These are phyloP conservation scores for Hipposideros armiger DNA, from an alignment of 2,113 vertebrate genomes.

Conservation along the genomic window DNA sequence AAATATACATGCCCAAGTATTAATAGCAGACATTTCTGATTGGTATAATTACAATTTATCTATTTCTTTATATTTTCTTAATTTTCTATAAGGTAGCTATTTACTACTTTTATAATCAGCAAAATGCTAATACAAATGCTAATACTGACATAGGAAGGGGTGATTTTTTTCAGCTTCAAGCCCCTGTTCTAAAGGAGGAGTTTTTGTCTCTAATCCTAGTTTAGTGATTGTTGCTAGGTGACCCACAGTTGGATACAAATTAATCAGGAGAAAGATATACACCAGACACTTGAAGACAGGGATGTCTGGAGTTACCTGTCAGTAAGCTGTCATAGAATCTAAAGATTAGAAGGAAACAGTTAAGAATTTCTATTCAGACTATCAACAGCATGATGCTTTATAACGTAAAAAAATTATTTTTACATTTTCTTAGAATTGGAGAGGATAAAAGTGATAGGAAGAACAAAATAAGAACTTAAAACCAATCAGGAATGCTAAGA, in stretches of 20 bases:
- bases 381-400: not conserved
- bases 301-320: constrained; percentile 13
- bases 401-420: constrained; percentile 3
- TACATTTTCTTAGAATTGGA: not conserved
- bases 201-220: not conserved
- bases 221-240: constrained; percentile 49
- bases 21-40: not conserved
- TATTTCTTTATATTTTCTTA: constrained; percentile 25
- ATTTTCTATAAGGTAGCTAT: not conserved
- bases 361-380: not conserved
- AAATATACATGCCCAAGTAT: not conserved
- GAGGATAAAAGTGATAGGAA: not conserved
- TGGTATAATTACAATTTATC: not conserved
- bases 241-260: constrained; percentile 42
- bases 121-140: not conserved
- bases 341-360: constrained; percentile 29
- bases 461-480: not conserved
- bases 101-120: constrained; percentile 23
- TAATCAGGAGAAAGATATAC: constrained; percentile 47
- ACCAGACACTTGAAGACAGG: not conserved
- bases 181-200: not conserved
- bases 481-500: not conserved
- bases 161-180: not conserved
- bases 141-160: not conserved
- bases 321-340: constrained; percentile 50